Evolutionary conservation across 2,113 vertebrate species (phyloP).

Genomic region (Lepisosteus oculatus): DNA sequence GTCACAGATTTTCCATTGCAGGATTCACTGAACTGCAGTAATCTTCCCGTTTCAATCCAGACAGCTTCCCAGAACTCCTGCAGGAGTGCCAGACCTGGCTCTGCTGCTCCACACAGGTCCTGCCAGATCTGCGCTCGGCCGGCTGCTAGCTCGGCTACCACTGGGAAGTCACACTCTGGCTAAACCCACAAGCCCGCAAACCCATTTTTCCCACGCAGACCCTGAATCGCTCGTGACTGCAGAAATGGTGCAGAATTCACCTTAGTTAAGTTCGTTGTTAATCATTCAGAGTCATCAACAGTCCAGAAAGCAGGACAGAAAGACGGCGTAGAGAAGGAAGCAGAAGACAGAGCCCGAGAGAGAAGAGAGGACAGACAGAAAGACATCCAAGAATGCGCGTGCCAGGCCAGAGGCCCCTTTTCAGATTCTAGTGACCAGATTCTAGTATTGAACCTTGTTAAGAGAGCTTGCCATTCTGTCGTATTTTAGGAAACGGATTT

Average conservation of each 20-base stretch:
- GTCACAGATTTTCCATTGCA: background rate
- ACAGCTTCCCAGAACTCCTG: slow-evolving; percentile 34
- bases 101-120: slow-evolving; percentile 17
- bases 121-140: slow-evolving; percentile 39
- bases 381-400: no score
- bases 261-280: no score
- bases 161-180: slow-evolving; percentile 62
- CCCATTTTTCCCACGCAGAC: slow-evolving; percentile 19
- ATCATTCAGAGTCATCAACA: no score
- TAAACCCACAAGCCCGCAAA: slow-evolving; percentile 39
- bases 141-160: slow-evolving; percentile 39
- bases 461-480: no score
- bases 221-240: no score
- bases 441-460: no score
- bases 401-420: no score
- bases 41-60: background rate
- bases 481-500: no score
- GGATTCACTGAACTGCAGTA: background rate
- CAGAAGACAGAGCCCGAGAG: no score
- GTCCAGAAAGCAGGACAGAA: background rate
- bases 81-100: slow-evolving; percentile 32
- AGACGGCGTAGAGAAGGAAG: background rate
- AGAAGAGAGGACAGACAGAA: no score
- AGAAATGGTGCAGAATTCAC: no score
- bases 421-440: no score